Percentiles rank a stretch among this genome's conserved stretches.
phyloP scores from a whole-genome alignment of 35 echinoderm and acorn worm species.

The Apostichopus japonicus region DNA sequence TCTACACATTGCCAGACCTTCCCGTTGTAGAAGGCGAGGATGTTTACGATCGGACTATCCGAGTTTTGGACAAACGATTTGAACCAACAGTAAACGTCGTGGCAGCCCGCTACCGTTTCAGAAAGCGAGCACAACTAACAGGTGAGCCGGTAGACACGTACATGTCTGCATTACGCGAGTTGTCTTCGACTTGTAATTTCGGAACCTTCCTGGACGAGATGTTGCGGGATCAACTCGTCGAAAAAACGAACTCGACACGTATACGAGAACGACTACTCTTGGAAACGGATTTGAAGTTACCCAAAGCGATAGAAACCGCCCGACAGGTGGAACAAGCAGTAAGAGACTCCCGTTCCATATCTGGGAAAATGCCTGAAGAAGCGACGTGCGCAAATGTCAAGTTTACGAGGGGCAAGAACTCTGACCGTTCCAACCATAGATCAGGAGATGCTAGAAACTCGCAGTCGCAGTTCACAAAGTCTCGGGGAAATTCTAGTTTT shows the following conservation, averaged over 20 bases:
- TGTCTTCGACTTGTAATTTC: neutral
- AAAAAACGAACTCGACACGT: conserved; percentile 26
- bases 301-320: conserved; percentile 23
- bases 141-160: no score
- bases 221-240: conserved; percentile 13
- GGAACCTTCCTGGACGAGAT: neutral
- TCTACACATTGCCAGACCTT: neutral
- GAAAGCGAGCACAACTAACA: no score
- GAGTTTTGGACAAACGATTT: neutral
- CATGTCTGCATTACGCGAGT: neutral
- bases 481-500: no score
- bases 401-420: no score
- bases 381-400: no score
- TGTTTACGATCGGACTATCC: neutral
- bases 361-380: no score
- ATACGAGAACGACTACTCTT: conserved; percentile 13
- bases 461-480: neutral
- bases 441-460: no score
- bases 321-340: neutral
- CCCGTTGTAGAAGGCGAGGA: neutral
- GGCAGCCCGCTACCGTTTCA: neutral
- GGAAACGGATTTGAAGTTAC: neutral
- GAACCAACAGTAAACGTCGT: neutral
- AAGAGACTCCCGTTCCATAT: neutral
- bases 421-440: no score